Evolutionary conservation across 30 jellyfish, hydroid and myxozoan species (phyloP), one percentile per base, ranked within the genome.

Genomic region (Rhopilema esculentum): DNA sequence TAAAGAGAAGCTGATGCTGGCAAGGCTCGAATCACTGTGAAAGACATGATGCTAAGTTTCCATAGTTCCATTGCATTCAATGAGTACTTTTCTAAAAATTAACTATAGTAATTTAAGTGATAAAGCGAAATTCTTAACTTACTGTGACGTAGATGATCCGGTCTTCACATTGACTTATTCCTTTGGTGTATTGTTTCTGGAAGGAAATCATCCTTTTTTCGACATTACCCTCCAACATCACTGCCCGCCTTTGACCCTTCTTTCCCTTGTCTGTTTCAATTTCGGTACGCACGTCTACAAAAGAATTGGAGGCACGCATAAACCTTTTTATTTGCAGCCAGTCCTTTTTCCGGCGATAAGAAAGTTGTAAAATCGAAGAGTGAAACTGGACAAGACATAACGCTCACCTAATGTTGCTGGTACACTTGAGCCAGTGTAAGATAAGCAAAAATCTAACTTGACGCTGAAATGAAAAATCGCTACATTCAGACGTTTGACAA

Each of bases 231-330:
- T 12, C 76, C 53, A 62, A 18, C 86, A 79, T 57, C n/a, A 57
- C 53, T 8, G 88, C 88, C 27, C 88, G 79, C 88, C 65, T 79
- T 32, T 63, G 76, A 0, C 86, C 86, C 29, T 28, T 65, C 72
- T 61, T 79, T 63, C 88, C 88, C 28, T 79, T 79, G 24, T 79
- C 88, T 28, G 52, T 40, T 17, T 79, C 88, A 79, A 79, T 63
- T 4, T 28, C 79, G 19, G 26, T 76, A 28, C 29, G 63, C 64
- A 79, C 31, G 12, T 79, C 88, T 79, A 30, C 0, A 31, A 28
- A 6, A 40, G 12, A 40, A n/a, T n/a, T n/a, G n/a, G n/a, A n/a
- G n/a, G n/a, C n/a, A n/a, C n/a, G n/a, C n/a, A n/a, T n/a, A n/a
- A n/a, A n/a, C n/a, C n/a, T n/a, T n/a, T n/a, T n/a, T n/a, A n/a